A percentile compares a stretch with the other conserved stretches of the same genome.
phyloP scores from a whole-genome alignment of 2,797 vertebrate species.

The Poeciliopsis gracilis region DNA sequence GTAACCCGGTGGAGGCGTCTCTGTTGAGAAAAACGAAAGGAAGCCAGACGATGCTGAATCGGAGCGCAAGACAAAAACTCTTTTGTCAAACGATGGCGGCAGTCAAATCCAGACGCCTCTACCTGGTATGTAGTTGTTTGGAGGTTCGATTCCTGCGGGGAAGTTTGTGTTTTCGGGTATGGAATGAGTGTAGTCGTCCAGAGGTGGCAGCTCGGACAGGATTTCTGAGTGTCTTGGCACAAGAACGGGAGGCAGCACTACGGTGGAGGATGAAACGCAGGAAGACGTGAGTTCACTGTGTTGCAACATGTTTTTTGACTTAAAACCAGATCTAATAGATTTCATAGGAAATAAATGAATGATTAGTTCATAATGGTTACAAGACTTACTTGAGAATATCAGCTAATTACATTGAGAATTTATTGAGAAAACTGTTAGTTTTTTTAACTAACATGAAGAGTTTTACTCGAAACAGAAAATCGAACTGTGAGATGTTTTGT shows the following conservation, averaged over 20 bases:
- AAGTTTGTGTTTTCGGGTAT: constrained; percentile 99
- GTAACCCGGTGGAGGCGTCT: constrained; percentile 98
- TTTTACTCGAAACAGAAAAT: too few relatives aligned
- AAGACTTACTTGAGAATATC: too few relatives aligned
- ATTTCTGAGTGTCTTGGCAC: constrained; percentile 99
- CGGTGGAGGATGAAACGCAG: constrained; percentile 15
- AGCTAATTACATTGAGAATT: too few relatives aligned
- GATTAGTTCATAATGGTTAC: too few relatives aligned
- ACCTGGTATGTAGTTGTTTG: constrained; percentile 99
- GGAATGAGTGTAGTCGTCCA: constrained; percentile 98
- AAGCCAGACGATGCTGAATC: not conserved
- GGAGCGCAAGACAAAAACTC: not conserved
- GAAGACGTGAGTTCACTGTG: not conserved
- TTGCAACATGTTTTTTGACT: too few relatives aligned
- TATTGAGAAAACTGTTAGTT: too few relatives aligned
- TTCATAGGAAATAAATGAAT: too few relatives aligned
- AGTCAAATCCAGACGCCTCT: constrained; percentile 25
- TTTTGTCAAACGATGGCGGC: not conserved
- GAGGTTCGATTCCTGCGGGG: constrained; percentile 96
- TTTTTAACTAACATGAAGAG: too few relatives aligned
- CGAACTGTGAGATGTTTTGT: too few relatives aligned
- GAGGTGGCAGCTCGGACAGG: constrained; percentile 92
- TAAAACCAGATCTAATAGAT: too few relatives aligned
- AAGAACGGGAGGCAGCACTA: constrained; percentile 96
- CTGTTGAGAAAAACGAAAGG: constrained; percentile 56